Evolutionary conservation across 2,113 vertebrate genomes (phyloP).

Genomic region (Siniperca chuatsi): DNA sequence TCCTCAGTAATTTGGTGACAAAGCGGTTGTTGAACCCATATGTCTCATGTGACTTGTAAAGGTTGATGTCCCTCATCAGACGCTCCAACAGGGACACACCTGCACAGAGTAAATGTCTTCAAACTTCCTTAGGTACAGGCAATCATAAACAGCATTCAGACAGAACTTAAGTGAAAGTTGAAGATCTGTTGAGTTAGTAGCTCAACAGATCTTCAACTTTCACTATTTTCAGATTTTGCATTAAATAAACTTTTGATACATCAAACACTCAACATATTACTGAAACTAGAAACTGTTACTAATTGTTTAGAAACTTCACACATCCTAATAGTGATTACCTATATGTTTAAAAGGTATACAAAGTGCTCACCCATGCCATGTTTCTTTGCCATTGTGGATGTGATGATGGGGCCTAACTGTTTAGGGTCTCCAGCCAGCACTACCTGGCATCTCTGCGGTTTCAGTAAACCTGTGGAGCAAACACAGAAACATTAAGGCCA

Average conservation of each 20-base stretch:
- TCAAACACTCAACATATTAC: not conserved
- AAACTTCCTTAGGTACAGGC: not conserved
- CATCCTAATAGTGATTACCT: not conserved
- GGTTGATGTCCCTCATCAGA: constrained; percentile 84
- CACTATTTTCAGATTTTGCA: not conserved
- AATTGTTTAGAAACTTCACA: not conserved
- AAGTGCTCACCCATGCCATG: constrained; percentile 84
- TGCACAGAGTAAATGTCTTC: constrained; percentile 47
- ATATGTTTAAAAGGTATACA: not conserved
- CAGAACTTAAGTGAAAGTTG: not conserved
- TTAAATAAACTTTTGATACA: not conserved
- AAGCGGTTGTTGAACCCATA: constrained; percentile 80
- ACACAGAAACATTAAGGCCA: not conserved
- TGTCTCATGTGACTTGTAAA: constrained; percentile 83
- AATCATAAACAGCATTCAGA: not conserved
- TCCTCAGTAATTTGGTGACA: constrained; percentile 90
- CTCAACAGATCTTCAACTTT: not conserved
- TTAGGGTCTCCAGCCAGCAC: constrained; percentile 92
- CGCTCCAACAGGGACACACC: constrained; percentile 90
- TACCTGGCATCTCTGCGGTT: constrained; percentile 83
- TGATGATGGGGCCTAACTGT: constrained; percentile 89
- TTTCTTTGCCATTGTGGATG: constrained; percentile 82
- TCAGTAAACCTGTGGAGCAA: constrained; percentile 84
- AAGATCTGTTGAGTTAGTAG: not conserved
- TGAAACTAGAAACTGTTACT: not conserved